These are phyloP conservation scores for Rhimphoctona megacephalus DNA, from an alignment of 2,888 invertebrate genomes.

Conservation along the genomic window DNA sequence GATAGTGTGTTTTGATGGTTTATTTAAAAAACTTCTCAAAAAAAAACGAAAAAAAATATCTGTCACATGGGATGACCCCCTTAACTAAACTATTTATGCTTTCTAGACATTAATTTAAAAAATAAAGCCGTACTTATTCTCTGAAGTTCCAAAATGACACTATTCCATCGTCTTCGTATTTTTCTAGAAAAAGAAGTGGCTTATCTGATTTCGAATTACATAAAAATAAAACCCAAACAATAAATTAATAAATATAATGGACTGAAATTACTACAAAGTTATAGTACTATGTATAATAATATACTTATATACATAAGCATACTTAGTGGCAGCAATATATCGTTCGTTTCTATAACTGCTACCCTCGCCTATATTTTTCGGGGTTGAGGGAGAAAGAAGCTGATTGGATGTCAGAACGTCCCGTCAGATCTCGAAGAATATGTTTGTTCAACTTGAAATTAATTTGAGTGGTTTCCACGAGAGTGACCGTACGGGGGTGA, in stretches of 20 bases:
- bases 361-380: conserved; percentile 39
- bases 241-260: neutral
- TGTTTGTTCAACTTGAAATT: conserved; percentile 83
- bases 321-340: neutral
- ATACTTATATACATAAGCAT: neutral
- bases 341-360: conserved; percentile 31
- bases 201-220: neutral
- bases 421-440: conserved; percentile 81
- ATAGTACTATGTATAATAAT: neutral
- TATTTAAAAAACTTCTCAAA: too few species aligned
- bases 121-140: too few species aligned
- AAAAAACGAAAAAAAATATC: too few species aligned
- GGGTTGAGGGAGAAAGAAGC: conserved; percentile 31
- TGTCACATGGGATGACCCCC: too few species aligned
- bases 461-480: conserved; percentile 83
- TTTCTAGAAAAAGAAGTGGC: too few species aligned
- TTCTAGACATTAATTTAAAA: too few species aligned
- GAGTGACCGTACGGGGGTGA: conserved; percentile 66
- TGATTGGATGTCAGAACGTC: conserved; percentile 81
- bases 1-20: too few species aligned
- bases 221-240: neutral
- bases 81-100: too few species aligned
- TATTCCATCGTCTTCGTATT: too few species aligned
- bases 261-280: too few species aligned
- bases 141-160: too few species aligned